Conservation (phyloP, 2,888 invertebrate genomes). For the Xylophagus ater region DNA sequence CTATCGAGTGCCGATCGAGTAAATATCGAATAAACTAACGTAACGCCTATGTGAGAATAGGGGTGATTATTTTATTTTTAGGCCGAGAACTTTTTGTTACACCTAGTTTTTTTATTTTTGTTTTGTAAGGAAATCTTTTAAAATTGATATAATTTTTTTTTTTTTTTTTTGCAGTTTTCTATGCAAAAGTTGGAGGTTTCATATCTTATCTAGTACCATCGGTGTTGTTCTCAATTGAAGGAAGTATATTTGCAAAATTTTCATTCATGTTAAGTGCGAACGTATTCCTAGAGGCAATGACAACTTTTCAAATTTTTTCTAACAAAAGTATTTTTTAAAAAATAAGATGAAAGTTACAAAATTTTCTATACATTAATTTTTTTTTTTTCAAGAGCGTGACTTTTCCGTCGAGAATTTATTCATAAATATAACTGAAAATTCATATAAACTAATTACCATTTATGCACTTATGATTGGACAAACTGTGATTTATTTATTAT, state of each 20-base stretch:
- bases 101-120: background rate
- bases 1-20: no score
- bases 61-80: no score
- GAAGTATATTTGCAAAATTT: constrained; percentile 19
- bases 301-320: constrained; percentile 31
- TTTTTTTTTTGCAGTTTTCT: constrained; percentile 23
- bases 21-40: no score
- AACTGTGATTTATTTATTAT: constrained; percentile 25
- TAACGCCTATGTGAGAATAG: no score
- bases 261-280: constrained; percentile 21
- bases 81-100: background rate
- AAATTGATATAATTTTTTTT: no score
- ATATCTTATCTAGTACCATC: constrained; percentile 31
- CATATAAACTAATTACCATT: constrained; percentile 24
- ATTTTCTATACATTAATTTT: constrained; percentile 2
- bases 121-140: no score
- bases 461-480: constrained; percentile 27
- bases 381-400: constrained; percentile 25
- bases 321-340: constrained; percentile 28
- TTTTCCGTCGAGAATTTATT: constrained; percentile 25
- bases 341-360: background rate
- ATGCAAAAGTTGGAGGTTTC: constrained; percentile 34
- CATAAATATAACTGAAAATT: constrained; percentile 25
- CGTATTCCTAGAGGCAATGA: constrained; percentile 31
- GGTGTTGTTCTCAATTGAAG: constrained; percentile 26